Evolutionary conservation across 1,140 invertebrate genomes (phyloP), one percentile per base, ranked within the genome.

Genomic region (Maconellicoccus hirsutus): DNA sequence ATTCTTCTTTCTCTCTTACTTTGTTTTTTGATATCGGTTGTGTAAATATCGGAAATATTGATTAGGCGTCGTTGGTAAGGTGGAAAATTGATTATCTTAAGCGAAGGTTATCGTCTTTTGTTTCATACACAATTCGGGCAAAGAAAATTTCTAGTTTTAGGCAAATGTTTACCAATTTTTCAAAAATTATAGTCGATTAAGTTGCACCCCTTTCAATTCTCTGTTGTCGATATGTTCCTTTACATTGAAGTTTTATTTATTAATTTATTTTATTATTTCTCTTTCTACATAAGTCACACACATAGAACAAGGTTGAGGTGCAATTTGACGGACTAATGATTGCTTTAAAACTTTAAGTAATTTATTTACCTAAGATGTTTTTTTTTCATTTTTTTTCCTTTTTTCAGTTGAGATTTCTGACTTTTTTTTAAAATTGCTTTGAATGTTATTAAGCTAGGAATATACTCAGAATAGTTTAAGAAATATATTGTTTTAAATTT

Each of bases 401-500:
- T 52, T 52, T 16, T 52, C 29, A 33, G 12, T 19, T 52, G n/a
- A n/a, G n/a, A n/a, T 19, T 52, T 52, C 16, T 52, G 6, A 8
- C n/a, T 52, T 52, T 52, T 52, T 16, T 52, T 52, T 38, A 6
- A 14, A 6, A 7, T 52, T 19, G 42, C 42, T 52, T 52, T 16
- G 42, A 52, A 52, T 52, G 42, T 52, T 52, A 52, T 52, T 52
- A 52, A 16, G n/a, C n/a, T 52, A 52, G n/a, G 2, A 16, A 4
- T 52, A 8, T 52, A 52, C 42, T 52, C 42, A 52, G 42, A 52
- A 16, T 52, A 52, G 16, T 52, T 52, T 52, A 19, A 8, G 16
- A 52, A 52, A 52, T 52, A 52, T 52, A 52, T 52, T 16, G 42
- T 52, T 52, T 52, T 52, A 52, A 52, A 14, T 52, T 52, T n/a